Evolutionary conservation across 2,888 invertebrate species (phyloP).

Genomic region (Eilema sororculum): DNA sequence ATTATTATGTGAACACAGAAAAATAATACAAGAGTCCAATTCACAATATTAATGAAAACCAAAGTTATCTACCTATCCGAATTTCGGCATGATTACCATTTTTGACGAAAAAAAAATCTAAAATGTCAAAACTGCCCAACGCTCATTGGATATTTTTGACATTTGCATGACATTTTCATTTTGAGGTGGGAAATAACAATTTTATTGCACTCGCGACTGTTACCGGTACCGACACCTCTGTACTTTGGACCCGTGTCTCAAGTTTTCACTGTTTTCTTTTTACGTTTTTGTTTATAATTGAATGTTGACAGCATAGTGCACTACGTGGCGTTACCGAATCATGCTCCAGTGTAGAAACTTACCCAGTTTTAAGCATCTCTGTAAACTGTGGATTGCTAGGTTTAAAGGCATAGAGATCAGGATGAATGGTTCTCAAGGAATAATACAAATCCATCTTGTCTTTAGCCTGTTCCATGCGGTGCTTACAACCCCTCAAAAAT

Average conservation of each 20-base stretch:
- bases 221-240: too few species aligned
- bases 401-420: conserved; percentile 17
- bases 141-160: too few species aligned
- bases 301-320: too few species aligned
- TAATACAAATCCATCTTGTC: conserved; percentile 8
- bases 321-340: not conserved
- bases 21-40: too few species aligned
- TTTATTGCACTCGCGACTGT: too few species aligned
- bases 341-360: conserved; percentile 18
- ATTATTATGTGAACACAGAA: not conserved
- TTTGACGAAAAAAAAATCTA: too few species aligned
- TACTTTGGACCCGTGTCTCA: too few species aligned
- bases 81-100: too few species aligned
- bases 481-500: conserved; percentile 7
- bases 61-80: too few species aligned
- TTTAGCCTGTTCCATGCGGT: not conserved
- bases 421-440: conserved; percentile 3
- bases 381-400: conserved; percentile 37
- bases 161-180: too few species aligned
- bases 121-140: too few species aligned
- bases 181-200: too few species aligned
- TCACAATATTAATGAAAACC: not conserved
- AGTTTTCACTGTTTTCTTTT: not conserved
- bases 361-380: conserved; percentile 62
- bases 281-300: not conserved